These are phyloP conservation scores for Lasioglossum zephyrum DNA, from an alignment of 2,888 invertebrate species.

Conservation along the genomic window DNA sequence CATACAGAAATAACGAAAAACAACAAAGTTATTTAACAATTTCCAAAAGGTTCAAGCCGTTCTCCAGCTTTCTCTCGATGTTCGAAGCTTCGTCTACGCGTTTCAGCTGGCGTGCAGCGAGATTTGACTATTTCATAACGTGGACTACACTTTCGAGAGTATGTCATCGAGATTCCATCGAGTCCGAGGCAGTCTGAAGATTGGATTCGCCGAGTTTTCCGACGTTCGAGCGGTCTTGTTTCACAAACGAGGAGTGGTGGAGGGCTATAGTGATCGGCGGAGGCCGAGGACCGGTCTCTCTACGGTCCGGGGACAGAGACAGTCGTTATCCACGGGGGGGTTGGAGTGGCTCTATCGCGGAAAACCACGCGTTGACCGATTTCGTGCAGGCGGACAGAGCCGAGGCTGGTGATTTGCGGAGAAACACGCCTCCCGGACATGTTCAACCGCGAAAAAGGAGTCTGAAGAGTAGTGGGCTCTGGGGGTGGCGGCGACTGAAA, in stretches of 20 bases:
- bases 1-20: neutral
- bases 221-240: neutral
- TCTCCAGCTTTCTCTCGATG: neutral
- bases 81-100: neutral
- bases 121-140: neutral
- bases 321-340: constrained; percentile 55
- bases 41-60: neutral
- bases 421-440: constrained; percentile 65
- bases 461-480: neutral
- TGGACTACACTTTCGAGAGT: neutral
- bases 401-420: constrained; percentile 24
- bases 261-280: constrained; percentile 8
- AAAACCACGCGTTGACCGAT: constrained; percentile 79
- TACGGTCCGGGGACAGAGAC: constrained; percentile 51
- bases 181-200: neutral
- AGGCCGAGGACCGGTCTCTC: constrained; percentile 56
- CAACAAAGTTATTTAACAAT: neutral
- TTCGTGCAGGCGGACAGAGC: constrained; percentile 46
- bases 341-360: constrained; percentile 78
- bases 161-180: neutral
- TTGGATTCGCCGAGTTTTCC: neutral
- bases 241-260: neutral
- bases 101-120: neutral
- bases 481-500: neutral
- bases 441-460: constrained; percentile 69